Evolutionary conservation across 2,113 vertebrate genomes (phyloP).

Genomic region (Pristiophorus japonicus): DNA sequence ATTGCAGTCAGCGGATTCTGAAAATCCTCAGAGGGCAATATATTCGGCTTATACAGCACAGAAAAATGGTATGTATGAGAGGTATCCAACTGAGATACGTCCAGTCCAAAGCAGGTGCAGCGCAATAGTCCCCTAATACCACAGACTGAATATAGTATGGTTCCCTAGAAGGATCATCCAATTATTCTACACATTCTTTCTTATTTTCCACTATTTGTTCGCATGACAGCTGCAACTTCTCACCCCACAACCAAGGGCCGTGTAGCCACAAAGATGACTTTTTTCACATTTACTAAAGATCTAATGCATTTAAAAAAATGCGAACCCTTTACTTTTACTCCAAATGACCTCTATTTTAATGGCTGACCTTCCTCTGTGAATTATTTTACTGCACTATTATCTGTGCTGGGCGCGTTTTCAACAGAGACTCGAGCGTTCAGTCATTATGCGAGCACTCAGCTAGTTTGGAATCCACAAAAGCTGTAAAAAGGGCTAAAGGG

Average conservation of each 20-base stretch:
- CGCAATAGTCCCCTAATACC: constrained; percentile 13
- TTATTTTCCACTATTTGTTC: neutral
- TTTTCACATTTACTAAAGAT: neutral
- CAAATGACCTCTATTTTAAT: neutral
- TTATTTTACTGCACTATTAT: neutral
- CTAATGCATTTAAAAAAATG: neutral
- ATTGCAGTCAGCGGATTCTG: neutral
- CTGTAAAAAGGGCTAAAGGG: neutral
- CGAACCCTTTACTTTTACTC: neutral
- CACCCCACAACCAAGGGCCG: neutral
- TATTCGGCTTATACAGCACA: neutral
- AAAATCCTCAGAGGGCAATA: neutral
- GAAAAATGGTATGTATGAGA: neutral
- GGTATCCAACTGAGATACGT: neutral
- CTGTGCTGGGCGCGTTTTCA: neutral
- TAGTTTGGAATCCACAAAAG: neutral
- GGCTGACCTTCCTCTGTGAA: neutral
- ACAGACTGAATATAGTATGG: neutral
- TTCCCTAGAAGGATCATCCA: neutral
- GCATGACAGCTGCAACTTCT: neutral
- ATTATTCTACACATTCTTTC: constrained; percentile 34
- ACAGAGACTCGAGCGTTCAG: neutral
- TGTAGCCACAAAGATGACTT: neutral
- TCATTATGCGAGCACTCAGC: neutral
- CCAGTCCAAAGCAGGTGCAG: constrained; percentile 23